Conservation (phyloP, 2,797 vertebrate species). For the Aplochiton taeniatus region DNA sequence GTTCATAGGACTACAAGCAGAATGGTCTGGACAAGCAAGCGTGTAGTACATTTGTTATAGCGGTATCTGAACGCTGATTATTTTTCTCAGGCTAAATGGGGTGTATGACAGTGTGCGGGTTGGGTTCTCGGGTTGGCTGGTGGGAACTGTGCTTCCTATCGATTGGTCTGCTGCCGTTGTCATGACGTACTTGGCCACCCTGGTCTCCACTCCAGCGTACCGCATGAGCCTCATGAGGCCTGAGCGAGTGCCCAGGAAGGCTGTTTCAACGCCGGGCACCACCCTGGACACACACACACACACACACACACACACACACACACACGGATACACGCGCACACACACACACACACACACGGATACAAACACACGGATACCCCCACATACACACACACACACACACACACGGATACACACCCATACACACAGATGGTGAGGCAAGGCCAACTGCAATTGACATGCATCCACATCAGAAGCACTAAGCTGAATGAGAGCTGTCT, state of each 20-base stretch:
- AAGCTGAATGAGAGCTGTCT: not conserved
- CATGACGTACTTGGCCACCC: conserved; percentile 83
- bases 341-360: not conserved
- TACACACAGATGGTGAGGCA: not conserved
- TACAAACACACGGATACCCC: not conserved
- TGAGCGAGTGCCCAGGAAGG: conserved; percentile 90
- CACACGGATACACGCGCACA: conserved; percentile 2
- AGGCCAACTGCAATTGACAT: too few species aligned
- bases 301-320: not conserved
- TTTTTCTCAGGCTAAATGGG: too few species aligned
- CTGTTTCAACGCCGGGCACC: conserved; percentile 81
- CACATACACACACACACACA: not conserved
- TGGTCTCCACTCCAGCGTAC: conserved; percentile 84
- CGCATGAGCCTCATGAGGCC: conserved; percentile 84
- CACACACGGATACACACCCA: not conserved
- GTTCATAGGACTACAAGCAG: too few species aligned
- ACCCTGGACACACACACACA: conserved; percentile 62
- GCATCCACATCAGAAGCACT: not conserved
- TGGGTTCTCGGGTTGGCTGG: too few species aligned
- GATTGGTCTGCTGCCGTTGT: not conserved
- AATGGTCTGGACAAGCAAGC: too few species aligned
- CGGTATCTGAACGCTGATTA: too few species aligned
- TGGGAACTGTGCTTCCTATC: too few species aligned
- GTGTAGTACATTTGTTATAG: too few species aligned
- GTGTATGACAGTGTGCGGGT: too few species aligned